Conservation (phyloP, 2,113 vertebrate species). For the Tringa solitaria region DNA sequence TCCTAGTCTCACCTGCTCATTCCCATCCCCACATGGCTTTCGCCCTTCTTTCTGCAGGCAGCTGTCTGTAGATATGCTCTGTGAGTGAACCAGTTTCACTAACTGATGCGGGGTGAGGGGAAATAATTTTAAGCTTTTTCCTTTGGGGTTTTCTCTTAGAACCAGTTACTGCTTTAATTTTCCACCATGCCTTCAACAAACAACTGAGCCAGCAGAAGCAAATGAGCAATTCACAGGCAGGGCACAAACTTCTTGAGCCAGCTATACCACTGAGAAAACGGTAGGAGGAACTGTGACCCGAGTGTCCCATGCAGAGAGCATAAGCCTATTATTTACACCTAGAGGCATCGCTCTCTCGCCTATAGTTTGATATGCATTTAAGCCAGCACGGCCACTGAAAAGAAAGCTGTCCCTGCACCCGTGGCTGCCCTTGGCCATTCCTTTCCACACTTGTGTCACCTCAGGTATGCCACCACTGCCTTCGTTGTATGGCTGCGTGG, state of each 20-base stretch:
- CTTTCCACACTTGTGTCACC: background rate
- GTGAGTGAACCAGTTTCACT: background rate
- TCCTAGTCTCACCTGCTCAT: background rate
- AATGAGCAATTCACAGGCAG: background rate
- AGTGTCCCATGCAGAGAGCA: background rate
- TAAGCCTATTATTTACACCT: conserved; percentile 54
- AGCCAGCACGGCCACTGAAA: background rate
- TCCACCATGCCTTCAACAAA: background rate
- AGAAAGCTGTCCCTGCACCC: background rate
- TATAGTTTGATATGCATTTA: background rate
- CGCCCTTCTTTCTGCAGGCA: background rate
- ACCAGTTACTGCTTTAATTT: background rate
- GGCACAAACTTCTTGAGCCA: background rate
- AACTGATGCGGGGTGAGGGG: background rate
- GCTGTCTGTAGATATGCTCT: background rate
- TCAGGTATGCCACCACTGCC: background rate
- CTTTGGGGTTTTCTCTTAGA: background rate
- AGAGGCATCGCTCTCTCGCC: background rate
- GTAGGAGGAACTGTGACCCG: background rate
- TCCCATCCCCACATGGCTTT: rapidly evolving
- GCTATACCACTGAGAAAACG: conserved; percentile 14
- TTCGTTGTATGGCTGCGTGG: rapidly evolving
- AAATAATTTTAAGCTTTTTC: background rate
- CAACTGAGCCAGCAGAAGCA: conserved; percentile 9
- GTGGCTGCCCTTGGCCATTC: background rate